phyloP scores from a whole-genome alignment of 2,888 invertebrate genomes.

The Oscheius myriophilus region DNA sequence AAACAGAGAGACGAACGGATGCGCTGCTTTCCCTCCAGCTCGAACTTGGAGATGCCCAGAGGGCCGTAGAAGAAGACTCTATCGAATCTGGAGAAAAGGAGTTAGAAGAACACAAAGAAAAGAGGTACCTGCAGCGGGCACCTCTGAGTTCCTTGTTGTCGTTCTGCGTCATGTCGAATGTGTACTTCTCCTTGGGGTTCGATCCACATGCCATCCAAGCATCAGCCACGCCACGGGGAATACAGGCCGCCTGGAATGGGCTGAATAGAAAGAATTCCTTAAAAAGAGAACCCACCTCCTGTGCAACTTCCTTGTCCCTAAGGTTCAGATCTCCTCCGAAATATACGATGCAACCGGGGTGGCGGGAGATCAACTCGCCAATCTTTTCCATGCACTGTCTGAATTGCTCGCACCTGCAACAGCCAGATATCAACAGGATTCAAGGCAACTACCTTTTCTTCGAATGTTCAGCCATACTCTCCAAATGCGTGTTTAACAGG shows the following conservation, averaged over 20 bases:
- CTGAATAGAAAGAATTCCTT: neutral
- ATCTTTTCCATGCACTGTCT: conserved; percentile 53
- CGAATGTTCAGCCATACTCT: conserved; percentile 75
- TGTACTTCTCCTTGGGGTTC: conserved; percentile 74
- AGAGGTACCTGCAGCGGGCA: conserved; percentile 33
- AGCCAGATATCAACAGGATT: neutral
- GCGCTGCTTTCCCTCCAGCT: conserved; percentile 58
- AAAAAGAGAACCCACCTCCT: neutral
- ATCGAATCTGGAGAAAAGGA: conserved; percentile 44
- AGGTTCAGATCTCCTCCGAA: conserved; percentile 78
- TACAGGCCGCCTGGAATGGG: neutral
- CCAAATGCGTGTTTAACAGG: conserved; percentile 77
- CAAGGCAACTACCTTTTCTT: conserved; percentile 7
- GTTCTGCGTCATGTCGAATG: conserved; percentile 77
- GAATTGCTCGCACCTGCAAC: conserved; percentile 43
- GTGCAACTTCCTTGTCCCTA: conserved; percentile 75
- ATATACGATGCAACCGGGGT: conserved; percentile 71
- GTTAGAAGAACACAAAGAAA: neutral
- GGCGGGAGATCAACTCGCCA: conserved; percentile 27
- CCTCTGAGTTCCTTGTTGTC: conserved; percentile 72
- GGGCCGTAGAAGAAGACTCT: conserved; percentile 52
- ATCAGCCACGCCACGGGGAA: conserved; percentile 71
- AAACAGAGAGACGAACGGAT: conserved; percentile 58
- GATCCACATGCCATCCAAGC: conserved; percentile 75
- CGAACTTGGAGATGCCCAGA: conserved; percentile 53